These are phyloP conservation scores for Tauraco hartlaubi DNA, from an alignment of 2,797 vertebrate genomes.

Conservation along the genomic window DNA sequence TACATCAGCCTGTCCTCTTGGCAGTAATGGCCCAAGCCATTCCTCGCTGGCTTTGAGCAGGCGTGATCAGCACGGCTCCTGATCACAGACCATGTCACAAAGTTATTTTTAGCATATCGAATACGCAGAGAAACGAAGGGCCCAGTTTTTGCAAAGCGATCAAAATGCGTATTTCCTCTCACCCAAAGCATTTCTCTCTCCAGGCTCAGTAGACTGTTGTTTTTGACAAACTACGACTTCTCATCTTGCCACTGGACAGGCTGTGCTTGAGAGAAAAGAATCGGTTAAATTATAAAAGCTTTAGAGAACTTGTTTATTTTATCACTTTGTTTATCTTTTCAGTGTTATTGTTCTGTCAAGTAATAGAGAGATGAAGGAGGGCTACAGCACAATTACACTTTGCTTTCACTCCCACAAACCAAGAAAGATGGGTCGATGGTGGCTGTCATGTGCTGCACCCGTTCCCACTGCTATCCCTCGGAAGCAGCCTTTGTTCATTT, in stretches of 20 bases:
- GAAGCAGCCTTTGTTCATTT: background rate
- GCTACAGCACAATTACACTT: background rate
- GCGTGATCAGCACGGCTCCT: background rate
- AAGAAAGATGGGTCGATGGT: background rate
- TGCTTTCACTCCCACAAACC: background rate
- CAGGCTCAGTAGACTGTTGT: background rate
- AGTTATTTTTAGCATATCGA: conserved; percentile 12
- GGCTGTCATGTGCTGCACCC: background rate
- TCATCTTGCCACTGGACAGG: background rate
- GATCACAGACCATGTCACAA: background rate
- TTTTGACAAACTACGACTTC: background rate
- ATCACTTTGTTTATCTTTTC: background rate
- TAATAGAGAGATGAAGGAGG: background rate
- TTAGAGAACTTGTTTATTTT: conserved; percentile 33
- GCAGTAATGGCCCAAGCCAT: background rate
- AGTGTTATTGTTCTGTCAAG: background rate
- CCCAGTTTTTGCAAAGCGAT: background rate
- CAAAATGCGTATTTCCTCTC: background rate
- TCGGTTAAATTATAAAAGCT: background rate
- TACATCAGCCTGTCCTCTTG: background rate
- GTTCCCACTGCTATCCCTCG: background rate
- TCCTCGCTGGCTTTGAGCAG: conserved; percentile 2
- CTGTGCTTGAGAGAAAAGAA: background rate
- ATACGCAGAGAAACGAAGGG: background rate
- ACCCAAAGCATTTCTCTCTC: background rate